A percentile compares a stretch with the other conserved stretches of the same genome.
These are phyloP conservation scores for Pelochelys cantorii DNA, from an alignment of 2,797 vertebrate genomes.

Conservation along the genomic window DNA sequence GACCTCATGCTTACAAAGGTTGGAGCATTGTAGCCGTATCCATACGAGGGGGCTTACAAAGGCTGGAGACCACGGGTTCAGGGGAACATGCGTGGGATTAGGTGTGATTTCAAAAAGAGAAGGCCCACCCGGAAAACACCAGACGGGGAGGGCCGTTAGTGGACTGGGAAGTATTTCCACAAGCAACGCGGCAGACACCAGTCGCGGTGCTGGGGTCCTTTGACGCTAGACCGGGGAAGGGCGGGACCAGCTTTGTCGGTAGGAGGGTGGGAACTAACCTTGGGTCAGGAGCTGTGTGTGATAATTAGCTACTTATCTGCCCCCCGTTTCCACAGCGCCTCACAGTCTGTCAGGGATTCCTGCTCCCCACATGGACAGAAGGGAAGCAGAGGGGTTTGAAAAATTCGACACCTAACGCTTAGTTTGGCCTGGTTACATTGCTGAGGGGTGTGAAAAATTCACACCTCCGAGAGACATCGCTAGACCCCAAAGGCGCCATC, in stretches of 20 bases:
- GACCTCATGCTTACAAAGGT: no score
- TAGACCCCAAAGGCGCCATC: no score
- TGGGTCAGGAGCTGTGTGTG: neutral
- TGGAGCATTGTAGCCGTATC: no score
- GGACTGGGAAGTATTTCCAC: conserved; percentile 27
- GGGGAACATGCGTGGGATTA: neutral
- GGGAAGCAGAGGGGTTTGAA: neutral
- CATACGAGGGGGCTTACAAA: no score
- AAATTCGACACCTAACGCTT: neutral
- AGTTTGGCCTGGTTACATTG: neutral
- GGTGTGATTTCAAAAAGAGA: neutral
- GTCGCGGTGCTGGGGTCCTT: neutral
- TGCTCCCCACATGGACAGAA: rapidly evolving
- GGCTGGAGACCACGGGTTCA: no score
- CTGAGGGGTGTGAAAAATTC: neutral
- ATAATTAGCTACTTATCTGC: neutral
- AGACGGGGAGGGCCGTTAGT: neutral
- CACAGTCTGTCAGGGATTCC: neutral
- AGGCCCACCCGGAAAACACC: neutral
- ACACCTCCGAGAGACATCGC: no score
- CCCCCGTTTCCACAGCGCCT: neutral
- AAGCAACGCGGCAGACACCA: neutral
- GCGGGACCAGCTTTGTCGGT: neutral
- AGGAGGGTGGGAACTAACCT: neutral
- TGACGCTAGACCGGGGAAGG: neutral